Base-by-base conservation (phyloP, 2,113 vertebrate genomes). In the Tachysurus vachellii region DNA sequence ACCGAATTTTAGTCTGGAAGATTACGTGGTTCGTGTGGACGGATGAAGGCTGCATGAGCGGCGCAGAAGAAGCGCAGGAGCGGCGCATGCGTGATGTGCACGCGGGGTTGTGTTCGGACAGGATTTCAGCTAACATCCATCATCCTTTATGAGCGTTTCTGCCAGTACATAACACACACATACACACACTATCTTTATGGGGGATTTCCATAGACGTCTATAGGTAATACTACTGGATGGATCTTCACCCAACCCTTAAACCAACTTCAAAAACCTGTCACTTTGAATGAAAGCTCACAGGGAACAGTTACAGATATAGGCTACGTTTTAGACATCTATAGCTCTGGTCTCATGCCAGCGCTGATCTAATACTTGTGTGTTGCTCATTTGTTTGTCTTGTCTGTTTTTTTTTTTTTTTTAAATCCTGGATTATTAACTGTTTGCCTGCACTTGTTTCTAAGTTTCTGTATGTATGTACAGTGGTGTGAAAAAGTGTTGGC, bases 101-200 rank as follows among this genome's bases (percentile, higher is more conserved):
- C 82, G 17, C 12, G 50, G 80, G 61, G 59, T 53, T 81, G 53
- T 82, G 86, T 81, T 86, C 85, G 71, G 61, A 71, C 85, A 86
- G 77, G 85, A 82, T 47, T 85, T 59, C 56, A 28, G 17, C 56
- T 81, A 47, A 70, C 86, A 61, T 62, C 16, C 80, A 73, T 79
- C 85, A 66, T 36, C 56, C 36, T 47, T 8, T 59, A 23, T 36
- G 62, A 66, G 44, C 59, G 44, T 54, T n/a, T 31, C 42, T 53
- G 23, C 19, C 23, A 50, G 68, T 59, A 47, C 79, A 82, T 47
- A 73, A 59, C 2, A 70, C 61, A 80, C 61, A 68, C 59, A 42
- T 17, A 44, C 42, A n/a, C 54, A 61, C 26, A 61, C n/a, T 5
- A 64, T 17, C 68, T 13, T 21, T 54, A 83, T 59, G 54, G 79